These are phyloP conservation scores for Hyposoter didymator DNA, from an alignment of 2,888 invertebrate species.

Conservation along the genomic window DNA sequence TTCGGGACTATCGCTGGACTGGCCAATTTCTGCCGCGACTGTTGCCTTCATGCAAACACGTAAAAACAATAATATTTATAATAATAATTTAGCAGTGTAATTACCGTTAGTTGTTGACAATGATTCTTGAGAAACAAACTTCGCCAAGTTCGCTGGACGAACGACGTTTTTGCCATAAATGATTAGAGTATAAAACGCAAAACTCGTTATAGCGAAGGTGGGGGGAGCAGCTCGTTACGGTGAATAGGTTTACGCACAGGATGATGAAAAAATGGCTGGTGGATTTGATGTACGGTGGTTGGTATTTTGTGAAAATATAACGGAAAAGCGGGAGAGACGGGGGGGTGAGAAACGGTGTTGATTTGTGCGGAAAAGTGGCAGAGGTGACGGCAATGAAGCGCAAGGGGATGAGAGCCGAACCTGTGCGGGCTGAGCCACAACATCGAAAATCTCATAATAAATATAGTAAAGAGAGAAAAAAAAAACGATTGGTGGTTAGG, in stretches of 20 bases:
- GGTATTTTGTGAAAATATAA: constrained; percentile 48
- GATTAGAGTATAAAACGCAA: constrained; percentile 28
- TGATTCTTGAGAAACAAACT: not conserved
- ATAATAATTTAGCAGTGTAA: too few relatives aligned
- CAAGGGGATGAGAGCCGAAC: constrained; percentile 31
- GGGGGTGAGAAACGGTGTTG: constrained; percentile 54
- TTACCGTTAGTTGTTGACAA: not conserved
- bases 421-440: constrained; percentile 48
- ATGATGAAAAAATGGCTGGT: constrained; percentile 48
- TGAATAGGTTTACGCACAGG: constrained; percentile 15
- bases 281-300: constrained; percentile 53
- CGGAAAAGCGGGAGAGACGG: constrained; percentile 23
- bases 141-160: not conserved
- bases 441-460: constrained; percentile 68
- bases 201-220: not conserved
- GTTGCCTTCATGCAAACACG: not conserved
- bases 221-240: not conserved
- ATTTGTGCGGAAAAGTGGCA: constrained; percentile 66
- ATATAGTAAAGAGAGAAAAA: constrained; percentile 68
- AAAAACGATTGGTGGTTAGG: constrained; percentile 68
- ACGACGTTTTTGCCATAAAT: not conserved
- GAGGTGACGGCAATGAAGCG: constrained; percentile 64
- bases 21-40: not conserved
- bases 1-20: not conserved
- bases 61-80: too few relatives aligned